Conservation (phyloP, 2,888 invertebrate species). For the Odontocolon sp. region DNA sequence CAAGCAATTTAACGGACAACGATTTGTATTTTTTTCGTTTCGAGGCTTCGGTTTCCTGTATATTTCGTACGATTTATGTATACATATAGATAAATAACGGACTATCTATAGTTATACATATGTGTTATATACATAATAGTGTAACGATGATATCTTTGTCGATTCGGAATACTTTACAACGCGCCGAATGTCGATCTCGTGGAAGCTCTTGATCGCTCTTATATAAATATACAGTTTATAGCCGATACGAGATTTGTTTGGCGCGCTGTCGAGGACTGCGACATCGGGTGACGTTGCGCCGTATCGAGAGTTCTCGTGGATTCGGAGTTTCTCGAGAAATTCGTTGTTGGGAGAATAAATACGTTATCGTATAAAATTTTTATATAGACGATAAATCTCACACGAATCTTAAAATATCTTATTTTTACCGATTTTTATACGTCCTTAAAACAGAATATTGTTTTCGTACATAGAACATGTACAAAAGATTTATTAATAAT, state of each 20-base stretch:
- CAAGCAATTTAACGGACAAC: constrained; percentile 79
- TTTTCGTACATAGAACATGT: no score
- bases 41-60: constrained; percentile 59
- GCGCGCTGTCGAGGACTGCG: not conserved
- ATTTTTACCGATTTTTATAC: no score
- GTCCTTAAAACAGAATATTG: no score
- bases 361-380: no score
- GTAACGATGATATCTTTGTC: constrained; percentile 67
- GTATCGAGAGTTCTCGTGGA: constrained; percentile 10
- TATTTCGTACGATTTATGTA: constrained; percentile 66
- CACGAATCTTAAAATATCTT: no score
- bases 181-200: not conserved
- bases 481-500: no score
- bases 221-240: constrained; percentile 38
- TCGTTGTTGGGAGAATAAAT: no score
- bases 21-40: constrained; percentile 74
- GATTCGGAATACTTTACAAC: constrained; percentile 36
- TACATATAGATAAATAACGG: constrained; percentile 65
- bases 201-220: constrained; percentile 16
- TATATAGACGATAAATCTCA: no score
- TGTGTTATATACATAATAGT: constrained; percentile 62
- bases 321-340: constrained; percentile 7
- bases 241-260: constrained; percentile 12
- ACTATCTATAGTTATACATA: constrained; percentile 59
- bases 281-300: constrained; percentile 4